Evolutionary conservation across 64 coral and sea anemone genomes (phyloP), one percentile per base, ranked within the genome.

Genomic region (Anthopleura sola): DNA sequence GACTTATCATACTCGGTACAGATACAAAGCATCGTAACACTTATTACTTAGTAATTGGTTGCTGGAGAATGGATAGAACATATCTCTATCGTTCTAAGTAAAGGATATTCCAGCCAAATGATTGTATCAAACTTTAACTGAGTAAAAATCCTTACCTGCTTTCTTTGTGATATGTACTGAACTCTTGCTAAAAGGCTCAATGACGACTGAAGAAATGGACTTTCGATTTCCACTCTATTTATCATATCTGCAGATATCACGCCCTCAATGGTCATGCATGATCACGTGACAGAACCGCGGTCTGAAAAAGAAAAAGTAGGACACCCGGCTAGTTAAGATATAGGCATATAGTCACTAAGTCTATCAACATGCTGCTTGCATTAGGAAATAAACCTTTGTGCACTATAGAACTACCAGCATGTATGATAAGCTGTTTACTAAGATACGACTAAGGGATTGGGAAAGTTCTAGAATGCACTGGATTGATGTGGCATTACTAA

Each of bases 261-360:
- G 17, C 46, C 50, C 21, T 66, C 55, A 12, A 6, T 89, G 32
- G 53, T 83, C 20, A 49, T 17, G 33, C 82, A 46, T 53, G n/a
- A 48, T 84, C 34, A 90, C 83, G 69, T 90, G 88, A 90, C 88
- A 90, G 84, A 90, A 90, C 28, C 88, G 82, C 36, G 88, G 46
- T 68, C 88, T 90, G 68, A 24, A 83, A 83, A 13, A n/a, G 37
- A 57, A 60, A 23, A 69, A 62, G n/a, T 5, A 26, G 58, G 5
- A 7, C 3, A 6, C 50, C 50, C 7, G 50, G 7, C 14, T 12
- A 53, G 50, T 15, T 53, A 21, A 62, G 15, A 3, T 23, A 62
- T 21, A 6, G 11, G 9, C 66, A 29, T n/a, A 6, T n/a, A 32
- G 66, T 34, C 66, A 71, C 12, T 32, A 71, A 34, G 66, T 71